These are phyloP conservation scores for Glomeris maerens DNA, from an alignment of 1,140 invertebrate species.

Conservation along the genomic window DNA sequence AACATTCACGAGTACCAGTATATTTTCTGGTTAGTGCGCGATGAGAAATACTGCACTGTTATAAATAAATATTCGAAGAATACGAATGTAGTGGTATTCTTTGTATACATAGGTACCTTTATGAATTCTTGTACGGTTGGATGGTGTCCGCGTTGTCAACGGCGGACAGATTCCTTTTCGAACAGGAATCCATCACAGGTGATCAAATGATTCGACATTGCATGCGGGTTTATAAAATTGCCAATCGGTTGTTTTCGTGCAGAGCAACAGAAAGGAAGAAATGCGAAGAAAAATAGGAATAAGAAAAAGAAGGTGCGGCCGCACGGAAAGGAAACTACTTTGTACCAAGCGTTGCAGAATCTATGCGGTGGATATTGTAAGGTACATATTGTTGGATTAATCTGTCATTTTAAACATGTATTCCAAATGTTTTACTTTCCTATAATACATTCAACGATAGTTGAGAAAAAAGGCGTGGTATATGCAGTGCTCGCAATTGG, in stretches of 20 bases:
- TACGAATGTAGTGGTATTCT: too few relatives aligned
- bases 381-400: too few relatives aligned
- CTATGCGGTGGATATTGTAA: constrained; percentile 92
- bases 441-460: too few relatives aligned
- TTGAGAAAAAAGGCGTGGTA: too few relatives aligned
- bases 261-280: constrained; percentile 23
- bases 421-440: too few relatives aligned
- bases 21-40: constrained; percentile 64
- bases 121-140: constrained; percentile 90
- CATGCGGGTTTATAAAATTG: too few relatives aligned
- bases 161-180: constrained; percentile 67
- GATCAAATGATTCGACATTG: background rate
- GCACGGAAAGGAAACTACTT: constrained; percentile 62
- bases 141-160: constrained; percentile 73
- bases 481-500: too few relatives aligned
- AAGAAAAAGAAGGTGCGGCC: constrained; percentile 62
- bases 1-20: constrained; percentile 93
- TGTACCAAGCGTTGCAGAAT: constrained; percentile 80
- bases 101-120: constrained; percentile 58
- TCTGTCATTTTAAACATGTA: too few relatives aligned
- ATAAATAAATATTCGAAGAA: too few relatives aligned
- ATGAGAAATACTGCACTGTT: too few relatives aligned
- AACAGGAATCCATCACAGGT: constrained; percentile 47
- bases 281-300: constrained; percentile 33
- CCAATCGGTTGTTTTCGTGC: background rate